These are phyloP conservation scores for Tympanoctomys barrerae DNA, from an alignment of 2,797 vertebrate genomes.

Conservation along the genomic window DNA sequence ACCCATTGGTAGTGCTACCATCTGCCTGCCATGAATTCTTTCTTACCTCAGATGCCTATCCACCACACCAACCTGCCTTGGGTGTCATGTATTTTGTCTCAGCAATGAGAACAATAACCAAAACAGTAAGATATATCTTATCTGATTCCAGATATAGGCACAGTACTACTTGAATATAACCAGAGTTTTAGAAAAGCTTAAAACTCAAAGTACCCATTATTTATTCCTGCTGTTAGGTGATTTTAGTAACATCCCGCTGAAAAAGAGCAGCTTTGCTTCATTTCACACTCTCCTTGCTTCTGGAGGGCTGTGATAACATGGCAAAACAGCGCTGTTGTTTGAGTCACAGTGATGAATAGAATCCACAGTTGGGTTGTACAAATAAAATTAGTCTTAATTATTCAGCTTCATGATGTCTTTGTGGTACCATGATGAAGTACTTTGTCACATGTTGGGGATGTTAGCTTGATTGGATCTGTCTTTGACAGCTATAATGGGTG, in stretches of 20 bases:
- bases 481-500: background rate
- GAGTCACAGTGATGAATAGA: background rate
- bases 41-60: background rate
- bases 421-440: background rate
- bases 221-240: background rate
- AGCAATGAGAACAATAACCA: background rate
- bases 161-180: background rate
- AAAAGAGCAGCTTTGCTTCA: background rate
- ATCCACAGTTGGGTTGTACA: background rate
- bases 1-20: background rate
- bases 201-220: background rate
- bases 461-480: background rate
- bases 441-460: background rate
- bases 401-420: background rate
- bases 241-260: background rate
- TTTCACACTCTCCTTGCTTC: background rate
- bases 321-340: background rate
- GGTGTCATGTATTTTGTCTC: background rate
- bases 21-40: background rate
- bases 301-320: background rate
- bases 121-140: slow-evolving; percentile 20
- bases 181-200: background rate
- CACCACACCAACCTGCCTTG: background rate
- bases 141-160: background rate
- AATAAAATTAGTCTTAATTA: background rate